Percentiles rank a stretch among this genome's conserved stretches.
These are phyloP conservation scores for Pycnomerus fuliginosus DNA, from an alignment of 2,888 invertebrate species.

Conservation along the genomic window DNA sequence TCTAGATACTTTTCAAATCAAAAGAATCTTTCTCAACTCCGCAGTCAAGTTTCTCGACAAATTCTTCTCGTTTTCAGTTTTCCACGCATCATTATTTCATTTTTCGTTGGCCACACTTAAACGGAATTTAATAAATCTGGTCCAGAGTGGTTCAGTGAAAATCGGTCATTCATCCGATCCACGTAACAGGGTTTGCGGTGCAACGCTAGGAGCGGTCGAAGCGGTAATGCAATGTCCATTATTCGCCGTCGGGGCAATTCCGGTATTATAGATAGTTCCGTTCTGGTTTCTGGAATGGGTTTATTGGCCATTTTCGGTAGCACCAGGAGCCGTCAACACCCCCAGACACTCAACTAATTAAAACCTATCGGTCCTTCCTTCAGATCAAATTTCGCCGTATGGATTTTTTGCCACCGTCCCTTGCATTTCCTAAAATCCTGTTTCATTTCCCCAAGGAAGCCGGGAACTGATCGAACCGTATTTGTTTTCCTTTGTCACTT, in stretches of 20 bases:
- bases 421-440: background rate
- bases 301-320: constrained; percentile 14
- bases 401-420: background rate
- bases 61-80: too few relatives aligned
- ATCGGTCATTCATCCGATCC: constrained; percentile 10
- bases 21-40: too few relatives aligned
- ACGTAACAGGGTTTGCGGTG: constrained; percentile 16
- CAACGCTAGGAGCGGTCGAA: constrained; percentile 17
- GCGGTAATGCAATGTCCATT: constrained; percentile 29
- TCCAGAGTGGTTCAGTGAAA: too few relatives aligned
- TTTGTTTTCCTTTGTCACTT: constrained; percentile 40
- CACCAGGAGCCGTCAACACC: constrained; percentile 15
- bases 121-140: too few relatives aligned
- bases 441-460: constrained; percentile 34
- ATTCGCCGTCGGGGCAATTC: constrained; percentile 24
- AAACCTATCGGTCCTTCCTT: constrained; percentile 8
- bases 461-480: constrained; percentile 33
- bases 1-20: too few relatives aligned
- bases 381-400: constrained; percentile 1
- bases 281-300: constrained; percentile 15
- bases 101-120: too few relatives aligned
- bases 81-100: too few relatives aligned
- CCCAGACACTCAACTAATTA: constrained; percentile 10
- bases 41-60: too few relatives aligned
- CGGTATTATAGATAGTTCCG: constrained; percentile 30